phyloP scores from a whole-genome alignment of 2,888 invertebrate genomes.

The Salticus scenicus region DNA sequence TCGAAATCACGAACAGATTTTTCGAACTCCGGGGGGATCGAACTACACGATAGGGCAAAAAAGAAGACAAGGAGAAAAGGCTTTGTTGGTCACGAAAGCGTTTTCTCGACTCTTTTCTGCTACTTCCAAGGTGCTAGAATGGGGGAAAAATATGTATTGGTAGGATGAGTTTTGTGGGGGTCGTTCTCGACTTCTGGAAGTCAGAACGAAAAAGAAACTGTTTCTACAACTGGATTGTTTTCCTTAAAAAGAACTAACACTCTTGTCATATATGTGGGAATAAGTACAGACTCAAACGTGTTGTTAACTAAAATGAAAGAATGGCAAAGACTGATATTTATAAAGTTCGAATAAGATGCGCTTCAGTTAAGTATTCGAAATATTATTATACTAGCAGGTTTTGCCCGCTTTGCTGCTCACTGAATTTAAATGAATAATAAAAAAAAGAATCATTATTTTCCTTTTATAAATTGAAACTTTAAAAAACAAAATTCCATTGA shows the following conservation, averaged over 20 bases:
- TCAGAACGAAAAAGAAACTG: background rate
- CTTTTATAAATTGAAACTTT: too few relatives aligned
- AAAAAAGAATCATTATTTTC: too few relatives aligned
- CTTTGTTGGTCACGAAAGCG: slow-evolving; percentile 52
- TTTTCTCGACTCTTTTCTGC: slow-evolving; percentile 28
- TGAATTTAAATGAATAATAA: too few relatives aligned
- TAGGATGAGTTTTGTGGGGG: background rate
- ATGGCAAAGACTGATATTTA: background rate
- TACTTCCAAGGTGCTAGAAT: slow-evolving; percentile 22
- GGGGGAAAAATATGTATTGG: background rate
- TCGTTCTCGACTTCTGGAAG: background rate
- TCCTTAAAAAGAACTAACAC: background rate
- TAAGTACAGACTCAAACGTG: background rate
- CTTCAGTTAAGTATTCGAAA: background rate
- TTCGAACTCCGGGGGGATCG: slow-evolving; percentile 24
- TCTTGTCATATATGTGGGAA: background rate
- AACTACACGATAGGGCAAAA: background rate
- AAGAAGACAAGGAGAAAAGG: slow-evolving; percentile 7
- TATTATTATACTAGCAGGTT: too few relatives aligned
- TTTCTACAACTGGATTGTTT: background rate
- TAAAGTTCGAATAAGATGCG: background rate
- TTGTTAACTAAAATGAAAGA: background rate
- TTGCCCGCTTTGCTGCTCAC: too few relatives aligned
- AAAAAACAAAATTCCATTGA: too few relatives aligned
- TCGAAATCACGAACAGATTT: slow-evolving; percentile 62